Conservation (phyloP, 2,888 invertebrate species). For the Pristionchus maxplancki region DNA sequence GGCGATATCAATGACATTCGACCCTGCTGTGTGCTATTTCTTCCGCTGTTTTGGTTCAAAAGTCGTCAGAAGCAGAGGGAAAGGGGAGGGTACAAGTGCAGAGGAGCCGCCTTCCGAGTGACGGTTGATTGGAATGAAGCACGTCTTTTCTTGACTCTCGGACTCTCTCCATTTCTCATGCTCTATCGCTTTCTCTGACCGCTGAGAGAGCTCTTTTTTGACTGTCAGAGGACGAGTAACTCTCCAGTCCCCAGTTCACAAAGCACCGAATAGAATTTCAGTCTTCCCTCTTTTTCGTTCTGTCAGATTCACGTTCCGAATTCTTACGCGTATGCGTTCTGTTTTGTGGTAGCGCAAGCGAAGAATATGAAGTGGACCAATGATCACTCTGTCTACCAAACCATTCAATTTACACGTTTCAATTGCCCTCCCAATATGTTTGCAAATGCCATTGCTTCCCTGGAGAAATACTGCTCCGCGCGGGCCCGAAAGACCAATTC, state of each 20-base stretch:
- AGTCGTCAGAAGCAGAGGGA: background rate
- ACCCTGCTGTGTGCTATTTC: background rate
- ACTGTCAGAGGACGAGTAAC: background rate
- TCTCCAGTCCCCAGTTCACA: background rate
- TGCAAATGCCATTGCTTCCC: background rate
- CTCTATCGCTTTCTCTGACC: background rate
- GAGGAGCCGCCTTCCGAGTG: background rate
- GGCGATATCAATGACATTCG: background rate
- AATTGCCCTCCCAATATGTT: background rate
- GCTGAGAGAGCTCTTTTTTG: background rate
- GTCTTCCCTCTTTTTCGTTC: background rate
- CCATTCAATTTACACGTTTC: background rate
- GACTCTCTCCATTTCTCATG: background rate
- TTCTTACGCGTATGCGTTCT: background rate
- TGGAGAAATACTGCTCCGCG: background rate
- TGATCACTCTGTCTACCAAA: background rate
- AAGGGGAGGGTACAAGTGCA: background rate
- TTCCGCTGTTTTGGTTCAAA: background rate
- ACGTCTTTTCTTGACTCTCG: background rate
- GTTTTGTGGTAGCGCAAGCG: background rate
- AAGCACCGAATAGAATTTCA: background rate
- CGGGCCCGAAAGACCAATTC: constrained; percentile 17
- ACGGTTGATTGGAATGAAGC: background rate
- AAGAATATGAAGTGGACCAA: background rate
- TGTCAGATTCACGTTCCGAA: background rate